Evolutionary conservation across 1,140 invertebrate genomes (phyloP).

Genomic region (Magallana gigas): DNA sequence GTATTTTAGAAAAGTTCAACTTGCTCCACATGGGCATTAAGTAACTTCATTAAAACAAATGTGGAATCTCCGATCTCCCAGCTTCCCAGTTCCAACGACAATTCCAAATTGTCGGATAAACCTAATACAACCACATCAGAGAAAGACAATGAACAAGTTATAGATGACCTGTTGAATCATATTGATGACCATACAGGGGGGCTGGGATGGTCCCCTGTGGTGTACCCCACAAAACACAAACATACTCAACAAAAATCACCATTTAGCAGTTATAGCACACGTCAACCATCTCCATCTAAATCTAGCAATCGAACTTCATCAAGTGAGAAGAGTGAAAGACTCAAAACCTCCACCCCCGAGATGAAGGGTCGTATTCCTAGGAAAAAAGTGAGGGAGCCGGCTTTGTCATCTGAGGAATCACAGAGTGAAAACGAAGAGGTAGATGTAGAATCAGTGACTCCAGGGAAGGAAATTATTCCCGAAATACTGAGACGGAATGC

Average conservation of each 20-base stretch:
- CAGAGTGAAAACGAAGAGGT: constrained; percentile 48
- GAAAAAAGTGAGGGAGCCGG: background rate
- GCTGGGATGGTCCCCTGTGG: background rate
- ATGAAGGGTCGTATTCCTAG: background rate
- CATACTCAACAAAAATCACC: constrained; percentile 35
- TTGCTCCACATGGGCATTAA: constrained; percentile 37
- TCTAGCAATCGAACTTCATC: background rate
- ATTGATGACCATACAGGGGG: constrained; percentile 9
- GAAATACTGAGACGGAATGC: constrained; percentile 17
- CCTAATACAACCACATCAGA: background rate
- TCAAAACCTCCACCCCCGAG: constrained; percentile 27
- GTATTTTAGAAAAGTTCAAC: constrained; percentile 34
- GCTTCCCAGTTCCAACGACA: constrained; percentile 25
- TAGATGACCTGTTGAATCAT: background rate
- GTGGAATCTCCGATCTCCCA: constrained; percentile 24
- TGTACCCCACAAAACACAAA: background rate
- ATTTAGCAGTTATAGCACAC: constrained; percentile 21
- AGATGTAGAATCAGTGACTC: constrained; percentile 49
- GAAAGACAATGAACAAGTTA: constrained; percentile 24
- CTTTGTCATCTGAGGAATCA: background rate
- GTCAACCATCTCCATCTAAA: constrained; percentile 36
- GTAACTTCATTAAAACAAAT: constrained; percentile 36
- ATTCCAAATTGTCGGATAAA: constrained; percentile 31
- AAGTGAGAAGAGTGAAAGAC: background rate
- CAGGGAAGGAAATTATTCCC: constrained; percentile 45